A percentile compares a stretch with the other conserved stretches of the same genome.
Evolutionary conservation across 23 tunicate species (phyloP).

Genomic region (Styela plicata): DNA sequence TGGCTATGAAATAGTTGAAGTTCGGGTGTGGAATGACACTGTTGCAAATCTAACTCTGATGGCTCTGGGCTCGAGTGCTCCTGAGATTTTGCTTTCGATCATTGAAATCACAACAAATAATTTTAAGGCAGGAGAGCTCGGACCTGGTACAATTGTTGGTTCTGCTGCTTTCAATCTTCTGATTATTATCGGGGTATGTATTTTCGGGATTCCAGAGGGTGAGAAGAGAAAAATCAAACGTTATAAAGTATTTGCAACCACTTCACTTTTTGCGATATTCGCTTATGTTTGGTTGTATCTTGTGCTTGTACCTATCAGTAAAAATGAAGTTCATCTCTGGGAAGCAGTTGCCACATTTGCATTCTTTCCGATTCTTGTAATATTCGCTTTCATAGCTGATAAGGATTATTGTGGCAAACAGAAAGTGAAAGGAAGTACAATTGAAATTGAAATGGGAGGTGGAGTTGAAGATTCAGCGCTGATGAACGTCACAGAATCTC

Average conservation of each 20-base stretch:
- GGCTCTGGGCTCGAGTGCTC: constrained; percentile 97
- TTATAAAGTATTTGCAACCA: constrained; percentile 64
- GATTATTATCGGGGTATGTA: constrained; percentile 87
- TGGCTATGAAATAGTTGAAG: constrained; percentile 68
- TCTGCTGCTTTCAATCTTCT: constrained; percentile 97
- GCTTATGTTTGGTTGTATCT: constrained; percentile 91
- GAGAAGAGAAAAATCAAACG: constrained; percentile 41
- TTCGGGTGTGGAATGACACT: constrained; percentile 98
- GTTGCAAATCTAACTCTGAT: constrained; percentile 97
- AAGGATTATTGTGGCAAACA: constrained; percentile 55
- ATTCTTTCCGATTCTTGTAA: constrained; percentile 84
- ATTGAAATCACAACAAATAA: constrained; percentile 89
- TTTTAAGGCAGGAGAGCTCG: constrained; percentile 78
- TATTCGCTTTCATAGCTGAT: constrained; percentile 90
- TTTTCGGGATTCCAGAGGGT: constrained; percentile 77
- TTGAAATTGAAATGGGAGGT: constrained; percentile 76
- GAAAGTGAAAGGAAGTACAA: constrained; percentile 29
- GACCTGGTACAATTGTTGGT: constrained; percentile 97
- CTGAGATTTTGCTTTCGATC: constrained; percentile 89
- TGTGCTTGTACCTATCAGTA: constrained; percentile 46
- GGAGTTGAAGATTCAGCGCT: constrained; percentile 45
- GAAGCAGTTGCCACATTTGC: constrained; percentile 88
- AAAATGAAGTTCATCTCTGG: constrained; percentile 84
- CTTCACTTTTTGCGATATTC: constrained; percentile 78
- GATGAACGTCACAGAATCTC: constrained; percentile 40